Conservation (phyloP, 1,140 invertebrate species). For the Cryptotermes secundus region DNA sequence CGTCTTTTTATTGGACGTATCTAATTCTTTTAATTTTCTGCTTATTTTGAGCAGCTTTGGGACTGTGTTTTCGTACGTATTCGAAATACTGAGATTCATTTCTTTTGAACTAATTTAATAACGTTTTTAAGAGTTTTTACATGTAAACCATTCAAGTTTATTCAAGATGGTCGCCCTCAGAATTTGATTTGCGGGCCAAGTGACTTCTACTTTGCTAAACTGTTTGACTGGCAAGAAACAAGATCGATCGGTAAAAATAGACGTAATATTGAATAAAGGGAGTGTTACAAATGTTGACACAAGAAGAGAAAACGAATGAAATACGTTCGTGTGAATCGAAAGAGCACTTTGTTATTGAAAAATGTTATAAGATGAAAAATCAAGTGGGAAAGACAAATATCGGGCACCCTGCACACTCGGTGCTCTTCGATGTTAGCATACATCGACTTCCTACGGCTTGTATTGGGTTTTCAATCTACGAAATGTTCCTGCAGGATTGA, state of each 20-base stretch:
- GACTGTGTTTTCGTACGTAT: too few relatives aligned
- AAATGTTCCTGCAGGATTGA: too few relatives aligned
- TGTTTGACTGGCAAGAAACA: not conserved
- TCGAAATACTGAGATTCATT: too few relatives aligned
- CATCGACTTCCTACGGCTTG: not conserved
- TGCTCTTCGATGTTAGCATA: not conserved
- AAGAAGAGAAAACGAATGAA: not conserved
- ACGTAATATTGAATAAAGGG: too few relatives aligned
- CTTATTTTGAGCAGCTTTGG: too few relatives aligned
- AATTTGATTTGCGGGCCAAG: not conserved
- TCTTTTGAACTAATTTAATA: not conserved
- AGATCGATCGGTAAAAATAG: not conserved
- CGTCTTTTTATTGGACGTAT: too few relatives aligned
- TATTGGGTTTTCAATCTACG: not conserved
- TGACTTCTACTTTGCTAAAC: not conserved
- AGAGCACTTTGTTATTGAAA: not conserved
- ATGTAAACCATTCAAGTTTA: not conserved
- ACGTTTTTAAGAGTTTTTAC: not conserved
- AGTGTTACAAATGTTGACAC: not conserved
- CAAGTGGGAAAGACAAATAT: not conserved
- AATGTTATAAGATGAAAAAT: not conserved
- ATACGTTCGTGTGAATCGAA: not conserved
- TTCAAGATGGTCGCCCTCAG: too few relatives aligned
- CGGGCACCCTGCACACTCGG: not conserved
- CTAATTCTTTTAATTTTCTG: too few relatives aligned